Conservation (phyloP, 2,113 vertebrate species). For the Microcebus murinus region DNA sequence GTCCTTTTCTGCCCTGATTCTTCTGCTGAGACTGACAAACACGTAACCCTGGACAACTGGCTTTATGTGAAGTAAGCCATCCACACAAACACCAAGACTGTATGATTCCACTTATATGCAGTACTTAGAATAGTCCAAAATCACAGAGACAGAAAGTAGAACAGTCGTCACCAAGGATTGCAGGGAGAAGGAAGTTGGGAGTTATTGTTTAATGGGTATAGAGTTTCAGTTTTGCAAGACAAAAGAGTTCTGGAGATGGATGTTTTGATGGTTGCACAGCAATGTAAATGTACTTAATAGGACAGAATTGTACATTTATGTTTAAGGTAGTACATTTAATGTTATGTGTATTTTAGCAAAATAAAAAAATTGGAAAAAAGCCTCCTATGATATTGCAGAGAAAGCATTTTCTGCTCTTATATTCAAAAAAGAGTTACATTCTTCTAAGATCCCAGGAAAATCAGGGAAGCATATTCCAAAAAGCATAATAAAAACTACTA, state of each 20-base stretch:
- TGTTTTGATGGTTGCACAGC: not conserved
- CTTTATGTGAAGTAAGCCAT: not conserved
- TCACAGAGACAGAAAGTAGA: not conserved
- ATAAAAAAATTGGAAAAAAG: not conserved
- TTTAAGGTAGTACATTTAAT: not conserved
- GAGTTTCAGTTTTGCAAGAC: not conserved
- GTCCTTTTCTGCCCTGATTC: not conserved
- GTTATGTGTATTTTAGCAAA: not conserved
- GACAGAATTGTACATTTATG: not conserved
- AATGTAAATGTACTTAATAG: not conserved
- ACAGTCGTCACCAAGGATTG: not conserved
- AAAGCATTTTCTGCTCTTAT: not conserved
- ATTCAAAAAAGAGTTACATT: not conserved
- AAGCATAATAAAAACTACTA: not conserved
- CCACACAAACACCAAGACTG: not conserved
- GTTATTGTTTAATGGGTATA: not conserved
- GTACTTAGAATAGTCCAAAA: not conserved
- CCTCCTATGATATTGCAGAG: not conserved
- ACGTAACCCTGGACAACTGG: not conserved
- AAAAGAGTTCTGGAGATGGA: not conserved
- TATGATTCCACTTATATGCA: not conserved
- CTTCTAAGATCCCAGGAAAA: not conserved
- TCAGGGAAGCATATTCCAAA: not conserved
- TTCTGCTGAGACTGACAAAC: not conserved
- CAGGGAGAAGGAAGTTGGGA: not conserved